Evolutionary conservation across 2,888 invertebrate genomes (phyloP), one percentile per base, ranked within the genome.

Genomic region (Epistrophella euchroma): DNA sequence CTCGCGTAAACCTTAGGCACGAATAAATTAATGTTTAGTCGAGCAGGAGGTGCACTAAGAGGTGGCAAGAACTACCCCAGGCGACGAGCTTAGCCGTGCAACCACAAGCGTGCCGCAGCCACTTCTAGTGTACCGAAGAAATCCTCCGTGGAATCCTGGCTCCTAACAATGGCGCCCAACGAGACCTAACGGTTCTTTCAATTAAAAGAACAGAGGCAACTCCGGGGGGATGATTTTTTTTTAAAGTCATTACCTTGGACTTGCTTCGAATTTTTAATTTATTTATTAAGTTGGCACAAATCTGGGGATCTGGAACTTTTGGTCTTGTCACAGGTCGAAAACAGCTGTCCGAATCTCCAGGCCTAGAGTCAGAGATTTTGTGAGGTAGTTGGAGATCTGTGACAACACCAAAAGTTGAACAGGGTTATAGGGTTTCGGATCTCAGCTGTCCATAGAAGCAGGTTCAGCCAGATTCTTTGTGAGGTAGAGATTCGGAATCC

Each of bases 141-240:
- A n/a, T 0, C 2, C 47, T 19, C 19, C 47, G 19, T 19, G 47
- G 47, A 47, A 19, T 10, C 47, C 47, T 47, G 19, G 4, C 47
- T 47, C 47, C 47, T 47, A 47, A 47, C 47, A 47, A 47, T 47
- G 47, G 47, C 47, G 19, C 47, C 47, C 47, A 47, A 47, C 47
- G 47, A 4, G 19, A 22, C 47, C 47, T 47, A 47, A 47, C 17
- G 19, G 45, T 19, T 47, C 11, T 47, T 40, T 15, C 5, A n/a
- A n/a, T 40, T 40, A 4, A 11, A 40, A 43, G 2, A n/a, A 1
- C 7, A 2, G n/a, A 22, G 19, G n/a, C 11, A 19, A n/a, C 1
- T 19, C 10, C 11, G 4, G 4, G 47, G 47, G 2, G 11, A 47
- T 47, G 47, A 11, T 19, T 47, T 47, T 47, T 19, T 19, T 47